Evolutionary conservation across 2,888 invertebrate species (phyloP).

Genomic region (Acronicta leporina): DNA sequence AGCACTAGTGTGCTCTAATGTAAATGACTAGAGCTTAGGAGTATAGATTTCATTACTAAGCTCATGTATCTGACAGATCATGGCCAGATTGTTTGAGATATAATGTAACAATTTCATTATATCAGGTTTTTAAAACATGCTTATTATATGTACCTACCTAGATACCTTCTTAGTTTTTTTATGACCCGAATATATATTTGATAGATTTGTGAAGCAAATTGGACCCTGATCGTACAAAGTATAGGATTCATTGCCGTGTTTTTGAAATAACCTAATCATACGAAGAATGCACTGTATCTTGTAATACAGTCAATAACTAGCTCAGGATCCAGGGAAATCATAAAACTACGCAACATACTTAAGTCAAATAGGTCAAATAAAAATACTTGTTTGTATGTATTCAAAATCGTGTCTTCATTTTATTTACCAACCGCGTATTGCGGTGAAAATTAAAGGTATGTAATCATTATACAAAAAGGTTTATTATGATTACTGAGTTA

Average conservation of each 20-base stretch:
- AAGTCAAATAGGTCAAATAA: too few species aligned
- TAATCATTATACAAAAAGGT: constrained; percentile 14
- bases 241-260: too few species aligned
- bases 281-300: too few species aligned
- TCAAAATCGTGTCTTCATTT: background rate
- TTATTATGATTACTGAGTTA: constrained; percentile 7
- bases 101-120: constrained; percentile 31
- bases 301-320: too few species aligned
- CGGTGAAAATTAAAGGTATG: constrained; percentile 1
- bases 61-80: constrained; percentile 46
- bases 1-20: constrained; percentile 43
- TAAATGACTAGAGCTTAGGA: constrained; percentile 13
- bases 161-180: too few species aligned
- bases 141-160: too few species aligned
- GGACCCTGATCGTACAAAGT: too few species aligned
- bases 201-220: too few species aligned
- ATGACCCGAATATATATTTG: too few species aligned
- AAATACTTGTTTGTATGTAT: background rate
- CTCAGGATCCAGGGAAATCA: too few species aligned
- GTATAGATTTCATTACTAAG: constrained; percentile 47
- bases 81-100: constrained; percentile 31
- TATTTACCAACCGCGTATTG: constrained; percentile 15
- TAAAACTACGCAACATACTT: too few species aligned
- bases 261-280: too few species aligned
- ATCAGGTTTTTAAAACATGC: background rate